A percentile compares a stretch with the other conserved stretches of the same genome.
These are phyloP conservation scores for Sylvilagus bachmani DNA, from an alignment of 2,113 vertebrate genomes.

Conservation along the genomic window DNA sequence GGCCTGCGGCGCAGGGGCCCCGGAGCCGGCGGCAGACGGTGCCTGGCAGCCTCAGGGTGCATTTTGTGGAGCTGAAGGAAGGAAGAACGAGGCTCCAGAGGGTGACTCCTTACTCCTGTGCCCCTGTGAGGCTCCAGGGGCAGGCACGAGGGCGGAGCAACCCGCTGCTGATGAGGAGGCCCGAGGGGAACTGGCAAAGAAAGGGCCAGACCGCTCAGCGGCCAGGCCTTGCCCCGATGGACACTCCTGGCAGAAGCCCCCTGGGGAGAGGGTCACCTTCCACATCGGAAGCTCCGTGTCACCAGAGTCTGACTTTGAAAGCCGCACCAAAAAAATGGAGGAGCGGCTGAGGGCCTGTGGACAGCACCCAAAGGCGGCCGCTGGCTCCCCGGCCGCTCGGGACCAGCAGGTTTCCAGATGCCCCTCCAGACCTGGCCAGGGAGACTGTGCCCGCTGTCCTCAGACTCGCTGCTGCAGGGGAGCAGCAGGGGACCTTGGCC, in stretches of 20 bases:
- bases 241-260: constrained; percentile 71
- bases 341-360: constrained; percentile 77
- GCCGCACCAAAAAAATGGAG: constrained; percentile 83
- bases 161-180: constrained; percentile 50
- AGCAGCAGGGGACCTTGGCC: constrained; percentile 28
- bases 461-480: constrained; percentile 41
- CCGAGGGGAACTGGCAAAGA: neutral
- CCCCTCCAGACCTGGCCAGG: constrained; percentile 65
- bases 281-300: constrained; percentile 91
- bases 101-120: too few species aligned
- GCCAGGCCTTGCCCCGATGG: constrained; percentile 85
- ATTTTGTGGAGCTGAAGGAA: constrained; percentile 63
- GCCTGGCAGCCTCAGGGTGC: neutral
- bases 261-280: constrained; percentile 90
- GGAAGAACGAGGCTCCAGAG: constrained; percentile 46
- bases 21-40: neutral
- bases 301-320: constrained; percentile 90
- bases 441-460: neutral
- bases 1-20: neutral
- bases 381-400: constrained; percentile 43
- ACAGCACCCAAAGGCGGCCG: constrained; percentile 56
- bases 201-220: constrained; percentile 62
- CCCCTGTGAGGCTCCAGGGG: too few species aligned
- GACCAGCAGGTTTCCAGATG: constrained; percentile 56
- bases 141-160: neutral